These are phyloP conservation scores for Perca fluviatilis DNA, from an alignment of 2,113 vertebrate species.

Conservation along the genomic window DNA sequence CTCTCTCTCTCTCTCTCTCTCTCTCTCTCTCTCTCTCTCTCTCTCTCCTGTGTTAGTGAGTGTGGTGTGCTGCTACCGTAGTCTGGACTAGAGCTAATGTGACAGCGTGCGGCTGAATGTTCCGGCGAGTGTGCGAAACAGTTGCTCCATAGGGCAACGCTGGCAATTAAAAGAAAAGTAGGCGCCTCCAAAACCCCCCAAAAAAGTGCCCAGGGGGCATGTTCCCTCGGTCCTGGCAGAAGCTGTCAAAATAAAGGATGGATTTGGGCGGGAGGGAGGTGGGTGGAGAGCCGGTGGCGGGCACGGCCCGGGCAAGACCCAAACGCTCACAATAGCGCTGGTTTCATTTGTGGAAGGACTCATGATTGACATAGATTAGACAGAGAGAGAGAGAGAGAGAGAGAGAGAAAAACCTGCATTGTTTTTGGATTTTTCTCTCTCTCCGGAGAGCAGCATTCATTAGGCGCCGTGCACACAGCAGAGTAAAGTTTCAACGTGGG, in stretches of 20 bases:
- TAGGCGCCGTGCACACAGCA: conserved; percentile 80
- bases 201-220: conserved; percentile 77
- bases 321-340: conserved; percentile 81
- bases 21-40: not conserved
- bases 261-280: conserved; percentile 69
- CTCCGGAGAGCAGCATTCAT: conserved; percentile 82
- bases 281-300: conserved; percentile 69
- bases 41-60: conserved; percentile 60
- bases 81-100: conserved; percentile 66
- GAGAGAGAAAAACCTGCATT: conserved; percentile 81
- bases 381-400: conserved; percentile 17
- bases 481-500: conserved; percentile 81
- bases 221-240: conserved; percentile 81
- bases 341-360: conserved; percentile 82
- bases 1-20: no score
- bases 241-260: conserved; percentile 81
- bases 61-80: conserved; percentile 33
- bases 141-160: conserved; percentile 70
- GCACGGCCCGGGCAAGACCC: conserved; percentile 71
- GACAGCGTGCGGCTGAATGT: conserved; percentile 74
- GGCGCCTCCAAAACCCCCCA: conserved; percentile 64
- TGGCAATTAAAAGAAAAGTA: conserved; percentile 84
- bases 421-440: conserved; percentile 77
- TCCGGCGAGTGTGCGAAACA: conserved; percentile 72
- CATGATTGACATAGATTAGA: conserved; percentile 87